Conservation (phyloP, 2,797 vertebrate species). For the Schizopygopsis pylzovi region DNA sequence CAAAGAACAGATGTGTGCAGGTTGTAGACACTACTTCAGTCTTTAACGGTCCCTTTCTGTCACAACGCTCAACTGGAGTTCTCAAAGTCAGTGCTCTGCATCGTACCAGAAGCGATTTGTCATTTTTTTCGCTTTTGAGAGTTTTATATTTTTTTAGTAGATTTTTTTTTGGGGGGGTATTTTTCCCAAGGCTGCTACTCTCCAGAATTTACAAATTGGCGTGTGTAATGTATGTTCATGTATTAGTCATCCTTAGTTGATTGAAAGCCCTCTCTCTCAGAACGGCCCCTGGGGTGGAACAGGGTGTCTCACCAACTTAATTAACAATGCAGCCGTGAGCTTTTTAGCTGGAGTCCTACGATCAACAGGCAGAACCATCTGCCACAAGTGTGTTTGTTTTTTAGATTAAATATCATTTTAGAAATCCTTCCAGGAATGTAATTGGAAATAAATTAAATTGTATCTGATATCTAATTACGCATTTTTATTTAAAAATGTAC, state of each 20-base stretch:
- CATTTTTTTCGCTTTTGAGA: not conserved
- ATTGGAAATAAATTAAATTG: not conserved
- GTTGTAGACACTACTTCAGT: constrained; percentile 62
- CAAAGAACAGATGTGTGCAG: constrained; percentile 69
- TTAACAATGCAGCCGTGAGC: constrained; percentile 57
- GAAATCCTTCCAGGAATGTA: not conserved
- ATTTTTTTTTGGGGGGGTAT: not conserved
- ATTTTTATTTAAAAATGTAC: not conserved
- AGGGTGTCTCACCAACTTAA: constrained; percentile 62
- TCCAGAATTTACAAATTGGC: constrained; percentile 24
- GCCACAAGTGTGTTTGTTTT: constrained; percentile 12
- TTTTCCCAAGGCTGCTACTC: constrained; percentile 16
- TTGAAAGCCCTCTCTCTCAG: constrained; percentile 52
- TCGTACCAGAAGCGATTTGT: not conserved
- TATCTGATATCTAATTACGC: not conserved
- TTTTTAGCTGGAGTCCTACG: constrained; percentile 17
- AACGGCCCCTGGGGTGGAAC: constrained; percentile 57
- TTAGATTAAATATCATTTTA: not conserved
- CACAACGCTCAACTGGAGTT: constrained; percentile 33
- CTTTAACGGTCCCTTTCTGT: constrained; percentile 24
- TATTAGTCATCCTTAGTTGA: constrained; percentile 53
- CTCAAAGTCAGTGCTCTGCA: not conserved
- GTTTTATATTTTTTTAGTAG: not conserved
- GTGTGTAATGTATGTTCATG: constrained; percentile 56
- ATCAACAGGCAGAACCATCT: constrained; percentile 40